A percentile compares a stretch with the other conserved stretches of the same genome.
Conservation (phyloP, 1,140 invertebrate genomes). For the Ostrea edulis region DNA sequence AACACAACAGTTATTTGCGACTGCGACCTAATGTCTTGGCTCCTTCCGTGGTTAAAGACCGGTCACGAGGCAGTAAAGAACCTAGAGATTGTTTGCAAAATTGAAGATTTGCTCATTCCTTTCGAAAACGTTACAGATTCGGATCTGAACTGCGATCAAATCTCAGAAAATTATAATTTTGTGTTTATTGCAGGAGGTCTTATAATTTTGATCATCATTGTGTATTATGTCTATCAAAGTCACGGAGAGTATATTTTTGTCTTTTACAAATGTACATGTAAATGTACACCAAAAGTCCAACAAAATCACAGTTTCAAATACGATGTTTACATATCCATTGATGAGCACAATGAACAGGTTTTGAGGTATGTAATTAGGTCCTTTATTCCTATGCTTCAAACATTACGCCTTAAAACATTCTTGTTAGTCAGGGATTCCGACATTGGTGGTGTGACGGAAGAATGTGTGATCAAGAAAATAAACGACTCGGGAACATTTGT, state of each 20-base stretch:
- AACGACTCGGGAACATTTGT: not conserved
- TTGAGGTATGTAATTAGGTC: not conserved
- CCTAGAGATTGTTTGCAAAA: not conserved
- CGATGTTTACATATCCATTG: not conserved
- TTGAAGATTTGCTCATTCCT: not conserved
- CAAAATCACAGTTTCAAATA: not conserved
- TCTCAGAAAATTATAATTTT: not conserved
- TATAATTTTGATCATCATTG: not conserved
- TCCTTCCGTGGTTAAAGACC: not conserved
- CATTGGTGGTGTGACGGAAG: not conserved
- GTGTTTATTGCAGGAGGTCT: not conserved
- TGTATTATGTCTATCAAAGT: not conserved
- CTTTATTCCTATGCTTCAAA: slow-evolving; percentile 3
- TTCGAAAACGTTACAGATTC: not conserved
- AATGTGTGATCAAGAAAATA: not conserved
- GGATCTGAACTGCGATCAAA: not conserved
- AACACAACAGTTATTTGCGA: not conserved
- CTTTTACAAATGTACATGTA: slow-evolving; percentile 15
- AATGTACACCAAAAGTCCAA: not conserved
- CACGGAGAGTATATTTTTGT: not conserved
- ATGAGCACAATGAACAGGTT: not conserved
- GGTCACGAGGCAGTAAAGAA: too few species aligned
- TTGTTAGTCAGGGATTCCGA: not conserved
- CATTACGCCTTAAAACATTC: not conserved
- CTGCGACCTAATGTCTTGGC: not conserved